These are phyloP conservation scores for Anadara kagoshimensis DNA, from an alignment of 1,140 invertebrate species.

Conservation along the genomic window DNA sequence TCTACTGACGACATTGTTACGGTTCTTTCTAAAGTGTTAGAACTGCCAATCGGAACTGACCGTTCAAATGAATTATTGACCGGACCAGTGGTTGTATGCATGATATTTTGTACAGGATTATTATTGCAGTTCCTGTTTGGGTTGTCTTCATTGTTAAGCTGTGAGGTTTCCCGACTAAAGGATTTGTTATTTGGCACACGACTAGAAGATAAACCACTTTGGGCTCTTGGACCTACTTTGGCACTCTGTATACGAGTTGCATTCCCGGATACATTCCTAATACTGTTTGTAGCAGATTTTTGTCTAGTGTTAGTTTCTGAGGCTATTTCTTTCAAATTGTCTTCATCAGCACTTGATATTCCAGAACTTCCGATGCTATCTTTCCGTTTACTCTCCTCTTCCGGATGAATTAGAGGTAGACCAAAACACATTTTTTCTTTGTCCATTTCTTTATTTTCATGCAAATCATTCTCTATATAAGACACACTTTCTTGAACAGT, in stretches of 20 bases:
- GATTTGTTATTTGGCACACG: too few relatives aligned
- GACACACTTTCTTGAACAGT: conserved; percentile 24
- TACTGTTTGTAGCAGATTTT: too few relatives aligned
- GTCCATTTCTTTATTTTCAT: conserved; percentile 5
- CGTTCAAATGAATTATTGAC: background rate
- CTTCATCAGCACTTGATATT: conserved; percentile 41
- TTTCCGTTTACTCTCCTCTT: conserved; percentile 43
- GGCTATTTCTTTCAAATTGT: conserved; percentile 6
- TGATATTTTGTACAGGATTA: conserved; percentile 4
- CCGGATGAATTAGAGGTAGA: conserved; percentile 54
- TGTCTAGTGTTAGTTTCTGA: background rate
- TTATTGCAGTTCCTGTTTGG: background rate
- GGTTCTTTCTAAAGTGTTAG: background rate
- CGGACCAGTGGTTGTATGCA: conserved; percentile 18
- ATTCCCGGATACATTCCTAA: too few relatives aligned
- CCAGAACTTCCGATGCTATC: conserved; percentile 41
- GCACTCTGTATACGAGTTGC: too few relatives aligned
- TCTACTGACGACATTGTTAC: conserved; percentile 33
- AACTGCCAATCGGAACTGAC: too few relatives aligned
- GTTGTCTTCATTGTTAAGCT: too few relatives aligned
- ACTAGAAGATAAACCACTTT: too few relatives aligned
- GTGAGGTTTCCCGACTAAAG: too few relatives aligned
- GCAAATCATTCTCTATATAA: conserved; percentile 26
- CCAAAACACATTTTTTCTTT: conserved; percentile 57
- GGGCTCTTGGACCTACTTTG: too few relatives aligned